These are phyloP conservation scores for Bujurquina vittata DNA, from an alignment of 2,113 vertebrate genomes.

Conservation along the genomic window DNA sequence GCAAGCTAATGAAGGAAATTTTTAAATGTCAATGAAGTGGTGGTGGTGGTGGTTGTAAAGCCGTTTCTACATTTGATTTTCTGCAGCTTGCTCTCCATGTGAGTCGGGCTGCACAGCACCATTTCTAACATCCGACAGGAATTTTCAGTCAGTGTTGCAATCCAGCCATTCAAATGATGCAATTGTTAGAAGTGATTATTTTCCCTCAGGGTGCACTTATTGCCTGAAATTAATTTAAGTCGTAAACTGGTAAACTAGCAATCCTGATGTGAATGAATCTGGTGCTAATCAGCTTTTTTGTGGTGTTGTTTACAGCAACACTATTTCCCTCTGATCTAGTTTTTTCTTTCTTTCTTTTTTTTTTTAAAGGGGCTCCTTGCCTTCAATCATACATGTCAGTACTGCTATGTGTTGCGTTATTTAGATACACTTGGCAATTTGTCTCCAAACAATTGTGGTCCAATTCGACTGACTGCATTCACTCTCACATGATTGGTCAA, in stretches of 20 bases:
- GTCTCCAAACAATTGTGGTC: too few relatives aligned
- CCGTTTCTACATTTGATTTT: slow-evolving; percentile 45
- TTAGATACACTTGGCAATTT: background rate
- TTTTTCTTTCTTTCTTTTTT: too few relatives aligned
- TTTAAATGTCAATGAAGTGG: slow-evolving; percentile 74
- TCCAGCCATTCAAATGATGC: background rate
- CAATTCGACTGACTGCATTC: too few relatives aligned
- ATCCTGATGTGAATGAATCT: background rate
- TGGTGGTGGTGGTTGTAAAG: slow-evolving; percentile 26
- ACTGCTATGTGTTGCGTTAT: too few relatives aligned
- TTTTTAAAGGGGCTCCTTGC: background rate
- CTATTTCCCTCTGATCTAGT: background rate
- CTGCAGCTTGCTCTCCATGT: slow-evolving; percentile 11
- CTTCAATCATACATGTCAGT: background rate
- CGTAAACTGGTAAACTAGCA: background rate
- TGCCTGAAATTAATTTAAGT: background rate
- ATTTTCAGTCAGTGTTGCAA: slow-evolving; percentile 6
- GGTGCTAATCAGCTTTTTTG: background rate
- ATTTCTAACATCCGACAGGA: background rate
- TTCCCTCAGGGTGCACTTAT: background rate
- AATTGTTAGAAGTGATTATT: background rate
- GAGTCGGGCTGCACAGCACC: background rate
- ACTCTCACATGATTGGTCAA: too few relatives aligned
- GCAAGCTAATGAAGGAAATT: slow-evolving; percentile 68
- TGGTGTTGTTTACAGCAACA: background rate